Conservation (phyloP, 2,888 invertebrate genomes). For the Gymnocheta viridis region DNA sequence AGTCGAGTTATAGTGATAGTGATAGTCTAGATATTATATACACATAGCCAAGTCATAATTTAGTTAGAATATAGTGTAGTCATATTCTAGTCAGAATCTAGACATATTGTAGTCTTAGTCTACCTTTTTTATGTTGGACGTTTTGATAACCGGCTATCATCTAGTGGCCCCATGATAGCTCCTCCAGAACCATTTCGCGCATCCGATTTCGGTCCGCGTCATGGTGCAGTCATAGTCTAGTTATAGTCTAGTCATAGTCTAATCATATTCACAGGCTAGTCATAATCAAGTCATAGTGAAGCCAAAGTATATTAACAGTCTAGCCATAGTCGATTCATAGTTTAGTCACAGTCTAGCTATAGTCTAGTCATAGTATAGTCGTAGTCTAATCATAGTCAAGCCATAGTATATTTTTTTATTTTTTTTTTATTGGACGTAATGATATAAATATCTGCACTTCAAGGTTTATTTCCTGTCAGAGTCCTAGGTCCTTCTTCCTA, state of each 20-base stretch:
- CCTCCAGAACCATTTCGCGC: no score
- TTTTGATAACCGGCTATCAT: no score
- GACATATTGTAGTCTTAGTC: neutral
- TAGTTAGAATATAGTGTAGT: neutral
- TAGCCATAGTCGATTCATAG: neutral
- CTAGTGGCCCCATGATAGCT: no score
- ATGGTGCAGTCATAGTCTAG: neutral
- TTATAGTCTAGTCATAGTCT: neutral
- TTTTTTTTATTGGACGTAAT: no score
- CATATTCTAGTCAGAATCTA: neutral
- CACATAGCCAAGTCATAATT: neutral
- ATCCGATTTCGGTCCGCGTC: no score
- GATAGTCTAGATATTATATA: no score
- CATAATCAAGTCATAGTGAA: neutral
- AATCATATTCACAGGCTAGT: neutral
- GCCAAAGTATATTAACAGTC: neutral
- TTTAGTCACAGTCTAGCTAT: neutral
- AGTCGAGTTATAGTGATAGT: neutral
- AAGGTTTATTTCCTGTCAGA: no score
- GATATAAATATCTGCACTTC: no score
- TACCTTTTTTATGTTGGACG: no score
- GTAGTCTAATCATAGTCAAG: neutral
- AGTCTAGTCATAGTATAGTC: neutral
- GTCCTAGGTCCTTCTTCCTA: no score
- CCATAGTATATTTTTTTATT: no score